These are phyloP conservation scores for Drosophila takahashii DNA, from an alignment of 1,140 invertebrate genomes.

Conservation along the genomic window DNA sequence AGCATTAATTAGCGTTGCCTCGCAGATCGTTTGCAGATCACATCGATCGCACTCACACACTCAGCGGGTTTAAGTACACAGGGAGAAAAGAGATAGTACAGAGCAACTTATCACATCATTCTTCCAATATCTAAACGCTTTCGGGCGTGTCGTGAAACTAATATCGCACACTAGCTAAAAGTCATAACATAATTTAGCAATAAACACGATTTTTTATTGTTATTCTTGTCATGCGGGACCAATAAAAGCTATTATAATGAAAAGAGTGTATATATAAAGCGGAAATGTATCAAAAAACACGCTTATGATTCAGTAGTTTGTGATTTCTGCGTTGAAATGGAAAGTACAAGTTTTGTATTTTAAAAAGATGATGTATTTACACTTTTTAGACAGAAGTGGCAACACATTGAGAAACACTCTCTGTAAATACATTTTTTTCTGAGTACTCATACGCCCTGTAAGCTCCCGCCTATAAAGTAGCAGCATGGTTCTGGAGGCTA, in stretches of 20 bases:
- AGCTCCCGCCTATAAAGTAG: slow-evolving; percentile 9
- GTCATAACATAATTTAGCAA: slow-evolving; percentile 9
- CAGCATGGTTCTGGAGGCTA: slow-evolving; percentile 3
- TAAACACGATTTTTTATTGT: slow-evolving; percentile 7
- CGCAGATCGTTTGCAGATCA: slow-evolving; percentile 46
- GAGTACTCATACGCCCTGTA: slow-evolving; percentile 36
- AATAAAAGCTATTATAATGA: not conserved
- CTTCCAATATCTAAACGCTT: not conserved
- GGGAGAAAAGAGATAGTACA: not conserved
- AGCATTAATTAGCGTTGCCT: slow-evolving; percentile 42
- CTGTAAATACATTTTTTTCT: slow-evolving; percentile 7
- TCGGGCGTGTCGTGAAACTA: not conserved
- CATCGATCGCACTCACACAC: slow-evolving; percentile 14
- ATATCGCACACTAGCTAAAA: not conserved
- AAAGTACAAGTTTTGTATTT: not conserved
- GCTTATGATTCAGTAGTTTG: not conserved
- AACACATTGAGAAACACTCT: not conserved
- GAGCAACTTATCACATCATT: slow-evolving; percentile 1
- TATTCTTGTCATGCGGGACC: not conserved
- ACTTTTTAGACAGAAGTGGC: not conserved
- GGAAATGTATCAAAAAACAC: not conserved
- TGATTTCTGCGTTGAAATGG: not conserved
- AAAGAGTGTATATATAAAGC: not conserved
- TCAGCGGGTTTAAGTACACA: not conserved
- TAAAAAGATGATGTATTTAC: not conserved